Conservation (phyloP, 2,113 vertebrate genomes). For the Marmota monax region DNA sequence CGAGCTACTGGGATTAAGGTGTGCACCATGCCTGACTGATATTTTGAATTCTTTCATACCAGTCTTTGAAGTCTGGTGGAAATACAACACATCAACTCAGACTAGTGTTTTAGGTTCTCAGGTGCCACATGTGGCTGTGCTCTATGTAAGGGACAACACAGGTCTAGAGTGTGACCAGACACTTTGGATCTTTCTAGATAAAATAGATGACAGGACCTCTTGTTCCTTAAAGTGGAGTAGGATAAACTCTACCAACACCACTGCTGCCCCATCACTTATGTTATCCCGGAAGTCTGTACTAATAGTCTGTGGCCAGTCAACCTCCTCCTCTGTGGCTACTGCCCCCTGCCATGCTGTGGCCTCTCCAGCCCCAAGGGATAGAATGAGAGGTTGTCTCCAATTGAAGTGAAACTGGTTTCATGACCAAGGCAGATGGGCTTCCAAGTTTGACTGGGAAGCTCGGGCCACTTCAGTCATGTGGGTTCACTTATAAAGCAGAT, state of each 20-base stretch:
- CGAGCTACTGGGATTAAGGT: too few species aligned
- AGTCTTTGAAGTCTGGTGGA: background rate
- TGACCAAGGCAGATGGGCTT: background rate
- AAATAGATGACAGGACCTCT: background rate
- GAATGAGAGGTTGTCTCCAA: background rate
- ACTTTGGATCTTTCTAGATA: background rate
- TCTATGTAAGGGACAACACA: rapidly evolving
- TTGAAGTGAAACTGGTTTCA: background rate
- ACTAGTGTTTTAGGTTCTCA: background rate
- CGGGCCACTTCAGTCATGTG: background rate
- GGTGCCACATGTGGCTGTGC: background rate
- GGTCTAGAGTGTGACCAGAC: background rate
- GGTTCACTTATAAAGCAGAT: background rate
- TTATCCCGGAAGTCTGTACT: background rate
- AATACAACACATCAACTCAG: background rate
- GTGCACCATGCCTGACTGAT: too few species aligned
- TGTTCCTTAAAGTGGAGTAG: background rate
- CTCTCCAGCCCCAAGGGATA: background rate
- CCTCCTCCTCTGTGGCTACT: background rate
- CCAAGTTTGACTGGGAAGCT: background rate
- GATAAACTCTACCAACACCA: background rate
- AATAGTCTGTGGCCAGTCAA: background rate
- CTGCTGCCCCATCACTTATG: background rate
- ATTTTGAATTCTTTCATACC: background rate
- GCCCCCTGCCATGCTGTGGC: background rate